These are phyloP conservation scores for Indicator indicator DNA, from an alignment of 2,113 vertebrate species.

Conservation along the genomic window DNA sequence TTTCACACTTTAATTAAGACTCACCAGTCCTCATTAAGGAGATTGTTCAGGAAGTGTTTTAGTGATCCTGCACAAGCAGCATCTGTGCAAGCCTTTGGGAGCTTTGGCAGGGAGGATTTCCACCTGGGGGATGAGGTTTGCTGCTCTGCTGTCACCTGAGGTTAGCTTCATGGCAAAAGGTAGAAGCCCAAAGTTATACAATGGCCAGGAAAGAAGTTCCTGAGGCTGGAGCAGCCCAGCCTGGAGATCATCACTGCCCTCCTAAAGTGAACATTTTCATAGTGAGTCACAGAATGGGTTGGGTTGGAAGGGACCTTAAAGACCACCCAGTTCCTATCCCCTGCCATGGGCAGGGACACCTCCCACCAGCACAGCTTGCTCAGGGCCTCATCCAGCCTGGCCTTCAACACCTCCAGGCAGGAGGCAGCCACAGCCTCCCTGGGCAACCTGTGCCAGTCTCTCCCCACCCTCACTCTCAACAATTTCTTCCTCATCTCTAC, in stretches of 20 bases:
- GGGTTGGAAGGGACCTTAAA: too few species aligned
- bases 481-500: too few species aligned
- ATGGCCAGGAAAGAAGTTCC: not conserved
- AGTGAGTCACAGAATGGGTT: not conserved
- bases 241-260: not conserved
- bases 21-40: conserved; percentile 33
- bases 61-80: conserved; percentile 3
- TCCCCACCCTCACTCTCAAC: too few species aligned
- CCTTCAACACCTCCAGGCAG: too few species aligned
- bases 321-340: too few species aligned
- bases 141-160: not conserved
- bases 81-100: conserved; percentile 8
- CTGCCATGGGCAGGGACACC: too few species aligned
- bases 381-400: too few species aligned
- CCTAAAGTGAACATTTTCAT: not conserved
- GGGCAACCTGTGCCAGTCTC: too few species aligned
- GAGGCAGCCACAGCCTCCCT: too few species aligned
- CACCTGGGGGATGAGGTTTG: not conserved
- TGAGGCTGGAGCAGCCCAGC: not conserved
- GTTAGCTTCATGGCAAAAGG: not conserved
- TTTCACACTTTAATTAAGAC: conserved; percentile 54
- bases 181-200: not conserved
- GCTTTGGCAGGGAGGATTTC: not conserved
- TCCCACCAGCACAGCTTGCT: too few species aligned
- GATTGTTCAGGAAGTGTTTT: conserved; percentile 20